phyloP scores from a whole-genome alignment of 1,140 invertebrate genomes.

The Paralvinella palmiformis region DNA sequence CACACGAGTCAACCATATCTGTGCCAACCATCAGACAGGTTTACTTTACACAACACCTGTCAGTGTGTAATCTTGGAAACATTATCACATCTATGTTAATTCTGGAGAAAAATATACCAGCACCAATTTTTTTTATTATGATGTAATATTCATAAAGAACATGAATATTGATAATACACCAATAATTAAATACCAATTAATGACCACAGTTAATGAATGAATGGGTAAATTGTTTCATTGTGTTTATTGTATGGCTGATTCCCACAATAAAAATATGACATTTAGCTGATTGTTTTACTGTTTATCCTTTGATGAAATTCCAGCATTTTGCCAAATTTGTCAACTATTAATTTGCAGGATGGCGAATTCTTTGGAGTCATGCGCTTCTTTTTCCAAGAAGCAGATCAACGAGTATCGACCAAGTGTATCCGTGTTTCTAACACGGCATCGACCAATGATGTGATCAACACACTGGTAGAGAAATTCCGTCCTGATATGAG shows the following conservation, averaged over 20 bases:
- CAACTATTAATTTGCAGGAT: constrained; percentile 63
- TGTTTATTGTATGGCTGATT: neutral
- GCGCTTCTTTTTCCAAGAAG: constrained; percentile 91
- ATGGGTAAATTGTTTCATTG: neutral
- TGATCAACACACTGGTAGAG: constrained; percentile 94
- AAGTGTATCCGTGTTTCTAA: constrained; percentile 97
- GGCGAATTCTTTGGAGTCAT: constrained; percentile 98
- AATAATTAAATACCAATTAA: neutral
- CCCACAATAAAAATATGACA: neutral
- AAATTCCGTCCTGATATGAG: constrained; percentile 99
- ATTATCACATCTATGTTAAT: too few species aligned
- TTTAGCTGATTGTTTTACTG: neutral
- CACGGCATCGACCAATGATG: constrained; percentile 86
- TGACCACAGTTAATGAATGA: neutral
- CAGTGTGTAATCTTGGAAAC: too few species aligned
- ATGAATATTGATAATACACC: neutral
- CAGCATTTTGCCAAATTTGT: neutral
- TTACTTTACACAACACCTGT: too few species aligned
- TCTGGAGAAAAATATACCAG: too few species aligned
- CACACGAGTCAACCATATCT: too few species aligned
- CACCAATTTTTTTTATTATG: constrained; percentile 2
- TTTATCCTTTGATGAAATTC: neutral
- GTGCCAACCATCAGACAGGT: too few species aligned
- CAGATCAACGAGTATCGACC: constrained; percentile 87
- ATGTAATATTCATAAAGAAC: neutral